Evolutionary conservation across 2,797 vertebrate genomes (phyloP).

Genomic region (Sarcoramphus papa): DNA sequence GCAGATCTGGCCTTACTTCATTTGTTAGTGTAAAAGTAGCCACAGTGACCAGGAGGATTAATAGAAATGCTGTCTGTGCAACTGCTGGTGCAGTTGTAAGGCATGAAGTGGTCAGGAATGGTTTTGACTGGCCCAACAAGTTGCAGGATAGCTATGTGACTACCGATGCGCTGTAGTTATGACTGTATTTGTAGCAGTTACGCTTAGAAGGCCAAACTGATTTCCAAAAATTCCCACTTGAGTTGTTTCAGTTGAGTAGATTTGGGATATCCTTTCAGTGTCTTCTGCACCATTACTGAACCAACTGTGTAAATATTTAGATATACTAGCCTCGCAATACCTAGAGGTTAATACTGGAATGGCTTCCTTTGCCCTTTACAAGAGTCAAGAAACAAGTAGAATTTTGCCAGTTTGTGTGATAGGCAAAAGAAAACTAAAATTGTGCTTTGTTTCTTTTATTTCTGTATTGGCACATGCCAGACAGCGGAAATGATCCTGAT

Average conservation of each 20-base stretch:
- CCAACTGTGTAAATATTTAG: not conserved
- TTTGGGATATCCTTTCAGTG: not conserved
- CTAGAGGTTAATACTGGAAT: not conserved
- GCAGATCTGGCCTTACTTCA: not conserved
- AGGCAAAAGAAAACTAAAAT: not conserved
- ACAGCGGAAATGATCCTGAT: not conserved
- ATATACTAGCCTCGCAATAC: not conserved
- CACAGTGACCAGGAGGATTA: not conserved
- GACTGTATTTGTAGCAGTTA: not conserved
- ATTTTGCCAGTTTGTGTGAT: not conserved
- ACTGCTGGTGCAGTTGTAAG: not conserved
- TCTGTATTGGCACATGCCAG: not conserved
- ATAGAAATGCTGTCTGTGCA: not conserved
- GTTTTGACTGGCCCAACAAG: not conserved
- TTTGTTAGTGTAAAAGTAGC: not conserved
- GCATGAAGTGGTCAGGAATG: not conserved
- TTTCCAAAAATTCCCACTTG: not conserved
- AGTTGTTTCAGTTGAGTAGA: not conserved
- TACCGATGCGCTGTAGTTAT: not conserved
- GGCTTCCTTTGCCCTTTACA: not conserved
- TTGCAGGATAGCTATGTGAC: not conserved
- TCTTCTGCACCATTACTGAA: not conserved
- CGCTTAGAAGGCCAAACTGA: not conserved
- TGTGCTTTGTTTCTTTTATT: not conserved
- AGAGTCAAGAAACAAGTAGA: not conserved